These are phyloP conservation scores for Mellilla xanthometata DNA, from an alignment of 2,888 invertebrate species.

Conservation along the genomic window DNA sequence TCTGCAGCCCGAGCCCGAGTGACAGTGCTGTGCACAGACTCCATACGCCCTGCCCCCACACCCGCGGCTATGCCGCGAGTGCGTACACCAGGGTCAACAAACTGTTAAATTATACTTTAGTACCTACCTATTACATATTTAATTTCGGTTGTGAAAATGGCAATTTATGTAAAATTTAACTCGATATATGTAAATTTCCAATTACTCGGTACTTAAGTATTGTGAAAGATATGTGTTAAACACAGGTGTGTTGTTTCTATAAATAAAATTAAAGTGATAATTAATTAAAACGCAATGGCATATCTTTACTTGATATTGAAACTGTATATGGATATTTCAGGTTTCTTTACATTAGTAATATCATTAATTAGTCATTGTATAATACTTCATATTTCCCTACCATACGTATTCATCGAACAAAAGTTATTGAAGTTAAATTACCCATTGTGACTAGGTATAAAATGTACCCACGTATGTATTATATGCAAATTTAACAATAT, in stretches of 20 bases:
- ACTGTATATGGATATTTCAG: constrained; percentile 17
- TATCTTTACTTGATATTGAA: constrained; percentile 47
- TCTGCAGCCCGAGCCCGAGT: constrained; percentile 55
- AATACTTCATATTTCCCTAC: constrained; percentile 23
- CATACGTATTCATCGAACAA: constrained; percentile 23
- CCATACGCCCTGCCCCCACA: constrained; percentile 30
- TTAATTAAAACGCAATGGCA: constrained; percentile 52
- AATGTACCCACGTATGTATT: constrained; percentile 17
- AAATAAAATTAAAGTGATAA: constrained; percentile 54
- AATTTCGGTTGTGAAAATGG: constrained; percentile 83
- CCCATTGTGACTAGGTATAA: constrained; percentile 15
- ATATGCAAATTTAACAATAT: constrained; percentile 30
- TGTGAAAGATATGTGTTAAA: constrained; percentile 73
- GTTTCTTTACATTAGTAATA: constrained; percentile 24
- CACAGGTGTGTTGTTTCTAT: constrained; percentile 70
- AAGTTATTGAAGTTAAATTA: constrained; percentile 17
- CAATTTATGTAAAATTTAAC: constrained; percentile 77
- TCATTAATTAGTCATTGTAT: constrained; percentile 24
- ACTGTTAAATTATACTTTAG: constrained; percentile 73
- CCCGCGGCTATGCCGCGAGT: neutral
- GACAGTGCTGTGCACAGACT: constrained; percentile 74
- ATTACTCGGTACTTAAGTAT: constrained; percentile 68
- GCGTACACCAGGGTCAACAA: constrained; percentile 45
- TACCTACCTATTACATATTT: constrained; percentile 76
- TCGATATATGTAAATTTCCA: constrained; percentile 73